phyloP scores from a whole-genome alignment of 2,797 vertebrate genomes.

The Crenuchus spilurus region DNA sequence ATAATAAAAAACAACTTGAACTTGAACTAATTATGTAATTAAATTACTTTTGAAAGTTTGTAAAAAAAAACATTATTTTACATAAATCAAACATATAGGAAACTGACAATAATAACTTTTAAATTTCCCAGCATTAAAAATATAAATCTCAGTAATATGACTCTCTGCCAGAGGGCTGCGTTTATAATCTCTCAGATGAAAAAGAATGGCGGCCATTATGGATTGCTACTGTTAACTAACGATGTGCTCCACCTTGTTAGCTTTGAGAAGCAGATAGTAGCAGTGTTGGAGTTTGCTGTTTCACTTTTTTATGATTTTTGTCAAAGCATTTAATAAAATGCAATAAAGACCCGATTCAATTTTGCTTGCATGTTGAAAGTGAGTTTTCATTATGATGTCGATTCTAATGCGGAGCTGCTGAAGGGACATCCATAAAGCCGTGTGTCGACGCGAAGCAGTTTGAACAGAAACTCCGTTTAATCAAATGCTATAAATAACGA shows the following conservation, averaged over 20 bases:
- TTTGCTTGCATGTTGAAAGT: constrained; percentile 28
- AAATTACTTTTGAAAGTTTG: too few species aligned
- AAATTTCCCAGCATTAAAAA: constrained; percentile 1
- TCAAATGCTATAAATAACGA: constrained; percentile 37
- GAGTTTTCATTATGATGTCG: constrained; percentile 50
- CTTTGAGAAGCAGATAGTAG: constrained; percentile 44
- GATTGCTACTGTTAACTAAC: constrained; percentile 59
- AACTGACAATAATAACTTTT: neutral
- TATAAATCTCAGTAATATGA: constrained; percentile 62
- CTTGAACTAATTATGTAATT: too few species aligned
- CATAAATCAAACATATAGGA: neutral
- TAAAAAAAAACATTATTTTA: neutral
- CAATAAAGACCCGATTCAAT: constrained; percentile 39
- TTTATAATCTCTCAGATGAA: constrained; percentile 58
- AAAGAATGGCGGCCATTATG: constrained; percentile 58
- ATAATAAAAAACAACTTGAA: too few species aligned
- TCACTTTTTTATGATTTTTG: constrained; percentile 48
- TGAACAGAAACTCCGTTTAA: constrained; percentile 34
- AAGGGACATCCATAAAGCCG: constrained; percentile 30
- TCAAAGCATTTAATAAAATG: constrained; percentile 47
- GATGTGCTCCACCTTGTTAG: constrained; percentile 58
- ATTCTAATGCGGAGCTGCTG: constrained; percentile 36
- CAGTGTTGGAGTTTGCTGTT: constrained; percentile 28
- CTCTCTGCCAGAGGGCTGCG: constrained; percentile 29
- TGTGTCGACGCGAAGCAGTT: constrained; percentile 32